A percentile compares a stretch with the other conserved stretches of the same genome.
These are phyloP conservation scores for Abscondita cerata DNA, from an alignment of 2,888 invertebrate species.

Conservation along the genomic window DNA sequence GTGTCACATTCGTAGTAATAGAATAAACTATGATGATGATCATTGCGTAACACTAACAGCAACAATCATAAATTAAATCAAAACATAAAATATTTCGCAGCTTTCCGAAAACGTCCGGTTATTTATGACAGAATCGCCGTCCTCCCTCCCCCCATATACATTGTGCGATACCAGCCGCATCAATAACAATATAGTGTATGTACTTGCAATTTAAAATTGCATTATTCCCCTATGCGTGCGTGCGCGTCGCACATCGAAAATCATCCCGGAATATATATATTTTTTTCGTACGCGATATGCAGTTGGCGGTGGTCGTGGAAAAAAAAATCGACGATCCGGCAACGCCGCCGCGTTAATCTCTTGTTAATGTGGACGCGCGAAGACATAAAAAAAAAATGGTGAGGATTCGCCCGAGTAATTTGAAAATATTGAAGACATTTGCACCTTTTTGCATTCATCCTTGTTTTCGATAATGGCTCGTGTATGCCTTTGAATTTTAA, in stretches of 20 bases:
- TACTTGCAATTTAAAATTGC: slow-evolving; percentile 22
- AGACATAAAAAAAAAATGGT: slow-evolving; percentile 18
- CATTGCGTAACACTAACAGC: slow-evolving; percentile 6
- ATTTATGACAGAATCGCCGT: slow-evolving; percentile 18
- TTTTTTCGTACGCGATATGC: background rate
- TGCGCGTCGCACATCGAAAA: background rate
- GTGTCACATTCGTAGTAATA: background rate
- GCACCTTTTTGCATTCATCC: slow-evolving; percentile 40
- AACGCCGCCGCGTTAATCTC: too few species aligned
- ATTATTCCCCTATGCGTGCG: slow-evolving; percentile 23
- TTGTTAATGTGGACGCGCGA: background rate
- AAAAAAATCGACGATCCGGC: too few species aligned
- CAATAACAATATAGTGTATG: slow-evolving; percentile 12
- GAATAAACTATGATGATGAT: background rate
- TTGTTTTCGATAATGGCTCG: slow-evolving; percentile 41
- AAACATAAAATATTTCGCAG: slow-evolving; percentile 10
- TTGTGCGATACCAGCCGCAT: slow-evolving; percentile 16
- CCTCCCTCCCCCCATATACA: slow-evolving; percentile 16
- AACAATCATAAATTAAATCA: slow-evolving; percentile 8
- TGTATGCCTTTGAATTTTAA: slow-evolving; percentile 40
- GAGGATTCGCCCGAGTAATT: slow-evolving; percentile 32
- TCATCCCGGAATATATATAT: background rate
- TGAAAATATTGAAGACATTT: slow-evolving; percentile 41
- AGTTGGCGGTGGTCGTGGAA: background rate
- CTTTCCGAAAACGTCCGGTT: slow-evolving; percentile 9